Percentiles rank a stretch among this genome's conserved stretches.
These are phyloP conservation scores for Troglohyphantes excavatus DNA, from an alignment of 2,888 invertebrate species.

Conservation along the genomic window DNA sequence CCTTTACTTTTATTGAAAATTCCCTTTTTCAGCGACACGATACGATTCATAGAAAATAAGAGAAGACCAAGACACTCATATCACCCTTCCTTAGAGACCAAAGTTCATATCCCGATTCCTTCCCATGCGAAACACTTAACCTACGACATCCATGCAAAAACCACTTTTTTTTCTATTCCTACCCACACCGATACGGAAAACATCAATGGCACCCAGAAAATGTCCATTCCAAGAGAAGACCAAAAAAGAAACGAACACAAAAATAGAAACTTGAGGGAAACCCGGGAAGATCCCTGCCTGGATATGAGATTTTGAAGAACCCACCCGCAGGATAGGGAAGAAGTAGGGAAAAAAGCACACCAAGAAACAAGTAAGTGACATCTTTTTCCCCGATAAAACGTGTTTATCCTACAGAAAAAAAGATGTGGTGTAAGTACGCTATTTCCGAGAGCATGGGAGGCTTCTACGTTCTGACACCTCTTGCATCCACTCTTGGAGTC, in stretches of 20 bases:
- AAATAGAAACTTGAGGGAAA: constrained; percentile 13
- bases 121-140: not conserved
- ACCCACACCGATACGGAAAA: not conserved
- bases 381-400: constrained; percentile 50
- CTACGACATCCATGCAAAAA: not conserved
- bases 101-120: not conserved
- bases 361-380: constrained; percentile 47
- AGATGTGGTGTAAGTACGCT: constrained; percentile 20
- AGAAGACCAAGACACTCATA: too few relatives aligned
- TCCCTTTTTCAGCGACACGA: too few relatives aligned
- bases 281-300: not conserved
- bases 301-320: constrained; percentile 29
- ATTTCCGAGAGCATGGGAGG: constrained; percentile 16
- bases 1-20: too few relatives aligned
- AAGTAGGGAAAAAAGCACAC: not conserved
- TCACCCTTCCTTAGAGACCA: too few relatives aligned
- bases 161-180: not conserved
- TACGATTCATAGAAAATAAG: too few relatives aligned
- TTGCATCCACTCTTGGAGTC: constrained; percentile 9
- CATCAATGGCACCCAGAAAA: not conserved
- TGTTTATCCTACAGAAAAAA: constrained; percentile 35
- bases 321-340: not conserved
- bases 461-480: constrained; percentile 12
- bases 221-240: not conserved
- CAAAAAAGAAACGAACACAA: not conserved